These are phyloP conservation scores for Didymodactylos carnosus DNA, from an alignment of 2,888 invertebrate genomes.

Conservation along the genomic window DNA sequence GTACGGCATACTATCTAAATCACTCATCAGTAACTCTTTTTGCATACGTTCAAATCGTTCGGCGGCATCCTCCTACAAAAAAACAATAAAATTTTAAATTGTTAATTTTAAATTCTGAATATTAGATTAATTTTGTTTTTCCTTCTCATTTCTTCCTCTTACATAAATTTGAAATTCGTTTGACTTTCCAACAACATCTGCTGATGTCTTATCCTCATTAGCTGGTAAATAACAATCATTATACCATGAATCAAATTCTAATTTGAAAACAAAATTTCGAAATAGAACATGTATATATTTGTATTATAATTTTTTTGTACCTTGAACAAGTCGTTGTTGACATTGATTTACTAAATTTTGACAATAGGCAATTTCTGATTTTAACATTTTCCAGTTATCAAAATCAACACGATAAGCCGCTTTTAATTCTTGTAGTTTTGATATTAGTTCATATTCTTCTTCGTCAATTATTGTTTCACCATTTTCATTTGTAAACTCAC, in stretches of 20 bases:
- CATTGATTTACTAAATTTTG: constrained; percentile 33
- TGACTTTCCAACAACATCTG: no score
- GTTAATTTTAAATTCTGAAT: no score
- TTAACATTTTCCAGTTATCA: constrained; percentile 29
- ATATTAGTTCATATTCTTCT: constrained; percentile 29
- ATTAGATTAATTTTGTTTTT: no score
- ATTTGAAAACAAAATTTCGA: constrained; percentile 14
- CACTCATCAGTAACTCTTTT: constrained; percentile 28
- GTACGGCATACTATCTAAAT: constrained; percentile 31
- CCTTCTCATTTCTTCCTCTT: no score
- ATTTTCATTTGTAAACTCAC: constrained; percentile 21
- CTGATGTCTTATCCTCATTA: no score
- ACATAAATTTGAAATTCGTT: no score
- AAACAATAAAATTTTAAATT: no score
- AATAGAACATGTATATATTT: no score
- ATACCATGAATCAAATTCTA: constrained; percentile 35
- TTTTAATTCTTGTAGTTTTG: constrained; percentile 29
- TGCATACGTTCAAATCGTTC: constrained; percentile 34
- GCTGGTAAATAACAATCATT: constrained; percentile 31
- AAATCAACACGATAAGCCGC: constrained; percentile 23
- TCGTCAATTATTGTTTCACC: constrained; percentile 34
- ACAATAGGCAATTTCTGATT: constrained; percentile 32
- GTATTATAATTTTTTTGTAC: no score
- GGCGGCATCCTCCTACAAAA: constrained; percentile 31
- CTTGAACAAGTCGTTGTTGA: constrained; percentile 29